phyloP scores from a whole-genome alignment of 2,113 vertebrate species.

The Phalacrocorax carbo region DNA sequence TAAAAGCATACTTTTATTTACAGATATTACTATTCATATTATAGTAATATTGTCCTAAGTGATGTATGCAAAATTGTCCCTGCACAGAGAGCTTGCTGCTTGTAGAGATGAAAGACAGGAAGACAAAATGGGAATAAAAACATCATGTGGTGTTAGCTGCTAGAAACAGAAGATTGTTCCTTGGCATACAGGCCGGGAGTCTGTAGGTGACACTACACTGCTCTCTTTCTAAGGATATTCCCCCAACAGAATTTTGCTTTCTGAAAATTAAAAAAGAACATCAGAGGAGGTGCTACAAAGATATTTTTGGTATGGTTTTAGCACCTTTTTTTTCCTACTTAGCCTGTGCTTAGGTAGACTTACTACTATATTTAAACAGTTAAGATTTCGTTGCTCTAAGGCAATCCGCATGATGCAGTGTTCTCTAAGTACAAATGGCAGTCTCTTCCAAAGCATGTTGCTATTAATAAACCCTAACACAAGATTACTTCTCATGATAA shows the following conservation, averaged over 20 bases:
- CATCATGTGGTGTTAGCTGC: neutral
- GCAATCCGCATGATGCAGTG: conserved; percentile 22
- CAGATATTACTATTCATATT: neutral
- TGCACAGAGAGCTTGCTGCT: neutral
- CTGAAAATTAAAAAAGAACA: neutral
- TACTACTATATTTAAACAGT: neutral
- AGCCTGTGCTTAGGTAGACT: neutral
- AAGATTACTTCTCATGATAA: conserved; percentile 71
- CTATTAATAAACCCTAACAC: conserved; percentile 78
- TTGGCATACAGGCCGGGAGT: neutral
- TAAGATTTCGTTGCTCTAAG: neutral
- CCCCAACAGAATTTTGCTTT: neutral
- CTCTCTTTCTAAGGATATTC: neutral
- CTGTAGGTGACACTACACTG: neutral
- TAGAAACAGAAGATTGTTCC: neutral
- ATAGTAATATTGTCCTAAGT: neutral
- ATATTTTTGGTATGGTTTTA: neutral
- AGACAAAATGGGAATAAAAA: neutral
- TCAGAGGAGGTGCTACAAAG: neutral
- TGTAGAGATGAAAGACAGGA: neutral
- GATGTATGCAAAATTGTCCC: neutral
- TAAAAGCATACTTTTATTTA: neutral
- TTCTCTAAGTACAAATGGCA: conserved; percentile 55
- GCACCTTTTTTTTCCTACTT: neutral
- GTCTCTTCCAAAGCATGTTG: conserved; percentile 61